Base-by-base conservation (phyloP, 1,140 invertebrate species). In the Calliphora vicina region DNA sequence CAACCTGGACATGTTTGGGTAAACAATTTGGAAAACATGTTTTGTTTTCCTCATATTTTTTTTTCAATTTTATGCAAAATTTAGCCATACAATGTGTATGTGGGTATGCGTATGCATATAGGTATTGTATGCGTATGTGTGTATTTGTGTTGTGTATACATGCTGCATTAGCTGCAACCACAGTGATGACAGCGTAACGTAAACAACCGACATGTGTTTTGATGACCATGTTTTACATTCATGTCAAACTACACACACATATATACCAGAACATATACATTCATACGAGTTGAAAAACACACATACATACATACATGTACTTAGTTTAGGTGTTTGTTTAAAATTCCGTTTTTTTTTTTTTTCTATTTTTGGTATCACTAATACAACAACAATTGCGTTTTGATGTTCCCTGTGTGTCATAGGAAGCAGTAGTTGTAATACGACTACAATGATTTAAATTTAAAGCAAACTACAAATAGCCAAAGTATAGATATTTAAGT, bases 141-240 rank as follows among this genome's bases (percentile, higher is more conserved):
- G 35, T 35, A n/a, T n/a, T n/a, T n/a, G n/a, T 57, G 50, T 57
- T 57, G 3, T 67, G 61, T 67, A 67, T 67, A 67, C 61, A 67
- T 67, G 61, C 61, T 67, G 61, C 61, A 67, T 67, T 67, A 67
- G 61, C n/a, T 67, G 61, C 61, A 67, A 67, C 61, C 61, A 67
- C 61, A 67, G 61, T 67, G 61, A 67, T 67, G 61, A 67, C 61
- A 67, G 61, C 20, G 61, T 67, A 67, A 67, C 61, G 61, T 23
- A 67, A 67, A 67, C 61, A 67, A 67, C 61, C 61, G 23, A 67
- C 61, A 23, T 67, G 61, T 67, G 61, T 67, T 67, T 67, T 67
- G 61, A 67, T 67, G 61, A 67, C 61, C 61, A 67, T 67, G 61
- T 67, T 67, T 67, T 67, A 67, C 61, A 67, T 67, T 67, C 25